Base-by-base conservation (phyloP, 2,797 vertebrate species). In the Melopsittacus undulatus region DNA sequence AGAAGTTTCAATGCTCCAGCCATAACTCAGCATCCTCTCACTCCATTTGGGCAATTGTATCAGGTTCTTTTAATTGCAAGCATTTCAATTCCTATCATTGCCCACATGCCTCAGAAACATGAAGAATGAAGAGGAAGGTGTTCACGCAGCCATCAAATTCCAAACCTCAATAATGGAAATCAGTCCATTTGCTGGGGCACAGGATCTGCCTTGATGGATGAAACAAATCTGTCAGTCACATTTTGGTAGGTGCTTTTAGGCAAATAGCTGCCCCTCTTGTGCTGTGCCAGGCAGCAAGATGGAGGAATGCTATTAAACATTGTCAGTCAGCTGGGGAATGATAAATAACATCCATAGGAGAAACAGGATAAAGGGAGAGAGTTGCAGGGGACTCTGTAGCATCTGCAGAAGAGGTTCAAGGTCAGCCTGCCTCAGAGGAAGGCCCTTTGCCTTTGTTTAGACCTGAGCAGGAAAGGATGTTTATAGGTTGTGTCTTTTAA, bases 401-500 rank as follows among this genome's bases (percentile, higher is more conserved):
- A 22, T 72, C 49, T 59, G 38, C 66, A 64, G 66, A 83, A 83
- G 57, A 49, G 0, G 1, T 66, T 79, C 40, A 59, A 43, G 83
- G 46, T 38, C 82, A 81, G 29, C 27, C 42, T 38, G 56, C 67
- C 63, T 52, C 0, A 0, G 70, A 84, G 83, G 91, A 92, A 91
- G 77, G 67, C 51, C 32, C 75, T 94, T 76, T 20, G 67, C 52
- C 51, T 89, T 94, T 94, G 92, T 96, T 91, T 94, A 80, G 89
- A 54, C 80, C 70, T 51, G 8, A 0, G 32, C 87, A 96, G 96
- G 94, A 97, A 90, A 86, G 91, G 92, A 96, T 96, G 91, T 96
- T 96, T 96, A 96, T 80, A 79, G 87, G 83, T 66, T 94, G 56
- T 89, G 63, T 82, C 43, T 96, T 79, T 89, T 46, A 52, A 94